These are phyloP conservation scores for Dascillus cervinus DNA, from an alignment of 2,888 invertebrate species.

Conservation along the genomic window DNA sequence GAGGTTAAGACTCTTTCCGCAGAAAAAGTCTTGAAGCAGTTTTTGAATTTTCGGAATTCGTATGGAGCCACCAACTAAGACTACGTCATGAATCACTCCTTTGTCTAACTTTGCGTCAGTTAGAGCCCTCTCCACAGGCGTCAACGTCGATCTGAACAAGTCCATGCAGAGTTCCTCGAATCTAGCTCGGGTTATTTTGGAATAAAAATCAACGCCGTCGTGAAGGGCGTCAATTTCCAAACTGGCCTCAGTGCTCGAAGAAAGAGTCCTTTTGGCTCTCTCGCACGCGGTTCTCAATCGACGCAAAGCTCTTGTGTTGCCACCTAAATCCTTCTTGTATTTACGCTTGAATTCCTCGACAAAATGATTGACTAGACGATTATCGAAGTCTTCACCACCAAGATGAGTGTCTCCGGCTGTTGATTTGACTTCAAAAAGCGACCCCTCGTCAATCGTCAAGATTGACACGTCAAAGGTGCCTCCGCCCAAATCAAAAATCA, in stretches of 20 bases:
- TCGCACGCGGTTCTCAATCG: constrained; percentile 82
- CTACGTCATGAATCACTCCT: constrained; percentile 69
- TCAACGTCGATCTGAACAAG: constrained; percentile 68
- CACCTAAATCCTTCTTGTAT: constrained; percentile 59
- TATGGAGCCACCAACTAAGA: constrained; percentile 83
- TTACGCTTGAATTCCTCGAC: constrained; percentile 71
- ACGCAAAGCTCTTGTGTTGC: constrained; percentile 70
- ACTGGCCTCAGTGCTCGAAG: constrained; percentile 69
- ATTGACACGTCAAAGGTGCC: constrained; percentile 93
- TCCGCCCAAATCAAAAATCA: constrained; percentile 73
- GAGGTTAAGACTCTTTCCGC: constrained; percentile 77
- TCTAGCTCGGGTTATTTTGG: constrained; percentile 71
- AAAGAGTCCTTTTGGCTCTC: constrained; percentile 68
- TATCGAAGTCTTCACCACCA: constrained; percentile 75
- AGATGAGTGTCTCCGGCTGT: constrained; percentile 78
- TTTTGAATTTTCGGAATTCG: constrained; percentile 89
- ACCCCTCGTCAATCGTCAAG: constrained; percentile 80
- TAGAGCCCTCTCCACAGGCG: constrained; percentile 80
- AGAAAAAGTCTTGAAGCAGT: constrained; percentile 72
- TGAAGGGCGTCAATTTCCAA: constrained; percentile 85
- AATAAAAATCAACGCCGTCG: constrained; percentile 87
- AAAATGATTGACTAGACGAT: constrained; percentile 70
- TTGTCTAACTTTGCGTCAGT: constrained; percentile 80
- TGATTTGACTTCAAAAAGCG: constrained; percentile 70
- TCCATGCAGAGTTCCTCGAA: constrained; percentile 90